These are phyloP conservation scores for Hypocryptadius cinnamomeus DNA, from an alignment of 2,113 vertebrate species.

Conservation along the genomic window DNA sequence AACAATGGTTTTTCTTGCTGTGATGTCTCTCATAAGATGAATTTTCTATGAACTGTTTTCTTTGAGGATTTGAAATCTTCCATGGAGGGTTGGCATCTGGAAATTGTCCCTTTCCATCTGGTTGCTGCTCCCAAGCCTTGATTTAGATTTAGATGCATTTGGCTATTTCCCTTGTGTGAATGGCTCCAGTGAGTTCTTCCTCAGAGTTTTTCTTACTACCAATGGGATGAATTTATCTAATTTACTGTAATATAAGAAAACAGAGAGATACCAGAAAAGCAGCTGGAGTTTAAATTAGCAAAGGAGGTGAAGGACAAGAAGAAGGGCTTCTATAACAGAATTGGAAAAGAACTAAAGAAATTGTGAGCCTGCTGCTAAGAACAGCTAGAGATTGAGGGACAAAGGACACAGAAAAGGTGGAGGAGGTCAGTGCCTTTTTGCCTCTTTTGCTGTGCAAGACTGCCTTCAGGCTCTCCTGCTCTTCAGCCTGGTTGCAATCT, in stretches of 20 bases:
- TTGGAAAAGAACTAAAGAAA: background rate
- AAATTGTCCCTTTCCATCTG: slow-evolving; percentile 3
- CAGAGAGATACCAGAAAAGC: background rate
- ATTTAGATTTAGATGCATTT: slow-evolving; percentile 4
- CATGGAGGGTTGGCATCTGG: background rate
- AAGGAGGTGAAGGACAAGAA: background rate
- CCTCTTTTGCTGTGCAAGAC: background rate
- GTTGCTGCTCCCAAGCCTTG: background rate
- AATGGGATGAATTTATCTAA: background rate
- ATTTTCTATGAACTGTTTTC: background rate
- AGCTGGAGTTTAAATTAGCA: background rate
- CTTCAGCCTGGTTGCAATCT: background rate
- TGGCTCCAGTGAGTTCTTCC: background rate
- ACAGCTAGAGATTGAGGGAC: background rate
- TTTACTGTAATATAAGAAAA: background rate
- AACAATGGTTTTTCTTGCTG: background rate
- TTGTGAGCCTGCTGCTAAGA: background rate
- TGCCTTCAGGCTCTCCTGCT: background rate
- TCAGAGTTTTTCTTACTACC: background rate
- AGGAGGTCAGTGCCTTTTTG: background rate
- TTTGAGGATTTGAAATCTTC: background rate
- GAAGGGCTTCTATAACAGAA: background rate
- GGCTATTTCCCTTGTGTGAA: background rate
- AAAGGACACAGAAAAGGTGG: background rate
- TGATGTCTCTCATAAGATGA: background rate